Evolutionary conservation across 64 coral and sea anemone species (phyloP).

Genomic region (Actinia equina): DNA sequence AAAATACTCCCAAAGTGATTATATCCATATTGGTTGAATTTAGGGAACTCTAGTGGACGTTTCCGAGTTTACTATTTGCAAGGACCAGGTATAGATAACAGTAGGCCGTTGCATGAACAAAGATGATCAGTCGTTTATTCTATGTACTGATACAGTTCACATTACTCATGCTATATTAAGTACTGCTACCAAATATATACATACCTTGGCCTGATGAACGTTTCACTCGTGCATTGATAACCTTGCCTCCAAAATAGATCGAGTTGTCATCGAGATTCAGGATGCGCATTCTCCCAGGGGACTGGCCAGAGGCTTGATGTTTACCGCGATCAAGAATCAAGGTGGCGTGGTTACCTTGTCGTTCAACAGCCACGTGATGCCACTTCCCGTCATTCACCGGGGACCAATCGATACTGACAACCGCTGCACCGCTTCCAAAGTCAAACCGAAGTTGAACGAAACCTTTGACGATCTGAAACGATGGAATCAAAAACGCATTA

Average conservation of each 20-base stretch:
- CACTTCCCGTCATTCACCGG: slow-evolving; percentile 86
- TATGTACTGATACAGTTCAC: too few relatives aligned
- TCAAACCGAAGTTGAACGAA: slow-evolving; percentile 90
- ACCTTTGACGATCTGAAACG: slow-evolving; percentile 79
- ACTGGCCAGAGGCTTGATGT: slow-evolving; percentile 66
- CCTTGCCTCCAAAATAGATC: slow-evolving; percentile 94
- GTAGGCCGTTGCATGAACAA: too few relatives aligned
- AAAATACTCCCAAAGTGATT: too few relatives aligned
- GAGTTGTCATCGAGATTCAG: slow-evolving; percentile 84
- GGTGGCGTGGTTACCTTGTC: slow-evolving; percentile 92
- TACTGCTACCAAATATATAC: background rate
- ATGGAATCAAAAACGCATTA: background rate
- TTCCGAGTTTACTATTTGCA: too few relatives aligned
- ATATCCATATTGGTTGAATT: too few relatives aligned
- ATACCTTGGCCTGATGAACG: slow-evolving; percentile 49
- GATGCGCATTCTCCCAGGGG: slow-evolving; percentile 92
- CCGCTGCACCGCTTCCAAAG: slow-evolving; percentile 85
- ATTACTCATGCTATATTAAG: too few relatives aligned
- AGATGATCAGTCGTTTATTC: too few relatives aligned
- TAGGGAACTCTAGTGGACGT: too few relatives aligned
- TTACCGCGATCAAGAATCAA: slow-evolving; percentile 72
- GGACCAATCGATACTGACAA: slow-evolving; percentile 79
- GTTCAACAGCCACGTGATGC: slow-evolving; percentile 89
- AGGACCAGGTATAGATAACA: too few relatives aligned
- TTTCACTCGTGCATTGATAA: slow-evolving; percentile 46